Evolutionary conservation across 2,797 vertebrate genomes (phyloP).

Genomic region (Premnoplex brunnescens): DNA sequence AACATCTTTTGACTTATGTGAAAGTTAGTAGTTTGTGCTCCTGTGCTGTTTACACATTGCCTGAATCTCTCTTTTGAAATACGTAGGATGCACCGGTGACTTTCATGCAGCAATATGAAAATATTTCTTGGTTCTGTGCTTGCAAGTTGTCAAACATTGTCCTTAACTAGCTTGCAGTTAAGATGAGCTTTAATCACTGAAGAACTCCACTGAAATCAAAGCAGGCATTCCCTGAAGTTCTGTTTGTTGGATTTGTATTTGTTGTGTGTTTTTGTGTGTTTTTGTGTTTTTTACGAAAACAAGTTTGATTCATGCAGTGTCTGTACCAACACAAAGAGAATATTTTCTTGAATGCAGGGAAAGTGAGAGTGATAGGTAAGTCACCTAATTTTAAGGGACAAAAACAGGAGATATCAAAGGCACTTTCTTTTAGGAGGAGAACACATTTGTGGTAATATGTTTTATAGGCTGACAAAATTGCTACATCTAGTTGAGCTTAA

Average conservation of each 20-base stretch:
- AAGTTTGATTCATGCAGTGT: neutral
- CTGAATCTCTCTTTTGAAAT: neutral
- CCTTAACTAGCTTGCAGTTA: neutral
- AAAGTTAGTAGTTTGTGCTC: neutral
- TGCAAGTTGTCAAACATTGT: neutral
- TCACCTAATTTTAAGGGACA: neutral
- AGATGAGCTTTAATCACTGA: neutral
- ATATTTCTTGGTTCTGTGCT: neutral
- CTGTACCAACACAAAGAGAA: neutral
- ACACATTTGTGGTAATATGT: neutral
- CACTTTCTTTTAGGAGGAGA: neutral
- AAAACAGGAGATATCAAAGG: neutral
- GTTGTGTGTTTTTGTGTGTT: neutral
- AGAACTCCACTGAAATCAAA: neutral
- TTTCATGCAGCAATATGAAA: neutral
- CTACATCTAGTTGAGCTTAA: neutral
- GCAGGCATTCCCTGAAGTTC: neutral
- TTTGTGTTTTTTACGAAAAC: neutral
- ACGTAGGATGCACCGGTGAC: neutral
- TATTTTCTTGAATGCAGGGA: neutral
- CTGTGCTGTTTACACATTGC: neutral
- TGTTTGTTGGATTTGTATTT: neutral
- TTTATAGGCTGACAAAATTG: neutral
- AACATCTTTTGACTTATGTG: neutral
- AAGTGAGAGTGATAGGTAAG: neutral